Percentiles rank a stretch among this genome's conserved stretches.
These are phyloP conservation scores for Polyergus mexicanus DNA, from an alignment of 1,140 invertebrate species.

Conservation along the genomic window DNA sequence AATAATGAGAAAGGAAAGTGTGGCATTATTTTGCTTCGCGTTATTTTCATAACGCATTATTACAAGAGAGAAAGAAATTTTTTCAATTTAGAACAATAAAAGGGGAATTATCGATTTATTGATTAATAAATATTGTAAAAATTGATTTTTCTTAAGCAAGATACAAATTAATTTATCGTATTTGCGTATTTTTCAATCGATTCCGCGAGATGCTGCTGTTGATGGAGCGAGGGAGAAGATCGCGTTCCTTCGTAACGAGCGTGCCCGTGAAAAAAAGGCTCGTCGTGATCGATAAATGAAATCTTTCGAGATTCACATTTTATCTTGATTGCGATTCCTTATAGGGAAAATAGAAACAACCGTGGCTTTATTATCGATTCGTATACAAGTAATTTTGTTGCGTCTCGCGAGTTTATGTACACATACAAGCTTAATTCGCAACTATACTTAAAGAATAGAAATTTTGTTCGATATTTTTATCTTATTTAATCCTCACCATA, in stretches of 20 bases:
- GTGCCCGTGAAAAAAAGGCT: background rate
- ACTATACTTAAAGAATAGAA: conserved; percentile 1
- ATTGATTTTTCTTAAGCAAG: background rate
- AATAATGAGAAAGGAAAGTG: background rate
- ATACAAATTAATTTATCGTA: conserved; percentile 27
- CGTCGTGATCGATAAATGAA: conserved; percentile 39
- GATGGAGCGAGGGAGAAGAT: conserved; percentile 12
- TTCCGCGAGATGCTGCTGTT: conserved; percentile 5
- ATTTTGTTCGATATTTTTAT: conserved; percentile 41
- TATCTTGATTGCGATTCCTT: conserved; percentile 27
- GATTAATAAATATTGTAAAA: conserved; percentile 12
- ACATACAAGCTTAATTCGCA: conserved; percentile 3
- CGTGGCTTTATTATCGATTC: conserved; percentile 44
- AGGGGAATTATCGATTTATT: background rate
- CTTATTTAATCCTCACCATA: conserved; percentile 24
- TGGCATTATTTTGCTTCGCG: background rate
- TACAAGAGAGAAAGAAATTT: background rate
- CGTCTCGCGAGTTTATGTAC: conserved; percentile 26
- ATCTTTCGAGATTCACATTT: conserved; percentile 14
- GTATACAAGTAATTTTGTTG: background rate
- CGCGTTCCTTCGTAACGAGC: conserved; percentile 2
- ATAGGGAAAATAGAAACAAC: background rate
- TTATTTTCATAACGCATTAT: no score
- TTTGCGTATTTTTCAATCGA: conserved; percentile 33
- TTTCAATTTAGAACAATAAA: background rate